Conservation (phyloP, 2,113 vertebrate species). For the Clupea harengus region DNA sequence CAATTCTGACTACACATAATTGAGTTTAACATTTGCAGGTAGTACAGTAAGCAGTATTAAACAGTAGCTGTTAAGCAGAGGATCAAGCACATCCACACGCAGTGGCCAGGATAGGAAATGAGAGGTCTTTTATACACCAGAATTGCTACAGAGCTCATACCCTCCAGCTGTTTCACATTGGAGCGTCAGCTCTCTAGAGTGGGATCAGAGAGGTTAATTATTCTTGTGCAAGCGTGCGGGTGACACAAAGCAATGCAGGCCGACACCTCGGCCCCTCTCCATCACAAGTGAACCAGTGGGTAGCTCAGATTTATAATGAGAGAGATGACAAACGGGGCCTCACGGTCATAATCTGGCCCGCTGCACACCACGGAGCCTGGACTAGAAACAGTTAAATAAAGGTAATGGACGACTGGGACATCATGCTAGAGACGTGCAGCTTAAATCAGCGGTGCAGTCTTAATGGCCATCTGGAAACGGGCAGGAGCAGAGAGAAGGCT, state of each 20-base stretch:
- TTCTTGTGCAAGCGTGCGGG: neutral
- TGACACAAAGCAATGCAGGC: neutral
- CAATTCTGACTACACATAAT: neutral
- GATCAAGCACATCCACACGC: neutral
- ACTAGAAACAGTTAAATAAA: neutral
- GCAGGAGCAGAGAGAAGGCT: neutral
- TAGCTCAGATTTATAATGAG: neutral
- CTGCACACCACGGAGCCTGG: neutral
- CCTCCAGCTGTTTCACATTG: neutral
- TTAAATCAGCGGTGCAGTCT: neutral
- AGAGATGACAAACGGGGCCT: neutral
- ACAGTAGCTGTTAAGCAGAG: neutral
- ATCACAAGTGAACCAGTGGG: neutral
- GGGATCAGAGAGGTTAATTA: slow-evolving; percentile 14
- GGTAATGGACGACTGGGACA: neutral
- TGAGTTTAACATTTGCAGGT: neutral
- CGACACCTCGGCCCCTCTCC: neutral
- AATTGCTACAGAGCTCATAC: neutral
- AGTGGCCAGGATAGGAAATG: neutral
- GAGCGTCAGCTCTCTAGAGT: neutral
- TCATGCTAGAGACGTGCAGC: neutral
- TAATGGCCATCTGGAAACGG: neutral
- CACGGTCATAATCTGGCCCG: neutral
- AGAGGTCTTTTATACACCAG: neutral
- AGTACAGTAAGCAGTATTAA: neutral